Evolutionary conservation across 2,888 invertebrate genomes (phyloP).

Genomic region (Drosophila yooni): DNA sequence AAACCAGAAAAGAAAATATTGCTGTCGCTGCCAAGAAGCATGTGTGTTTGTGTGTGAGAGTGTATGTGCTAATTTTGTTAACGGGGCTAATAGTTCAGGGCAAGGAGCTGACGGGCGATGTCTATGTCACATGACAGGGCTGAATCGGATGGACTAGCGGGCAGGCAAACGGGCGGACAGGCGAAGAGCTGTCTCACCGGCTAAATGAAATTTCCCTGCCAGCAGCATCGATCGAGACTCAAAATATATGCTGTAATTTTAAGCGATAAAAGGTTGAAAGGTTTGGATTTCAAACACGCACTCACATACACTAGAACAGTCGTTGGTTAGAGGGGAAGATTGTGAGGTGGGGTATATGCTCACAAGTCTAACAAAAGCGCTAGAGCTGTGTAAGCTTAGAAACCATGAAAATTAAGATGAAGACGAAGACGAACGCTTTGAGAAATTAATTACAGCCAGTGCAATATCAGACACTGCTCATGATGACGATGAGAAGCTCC

Average conservation of each 20-base stretch:
- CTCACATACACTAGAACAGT: slow-evolving; percentile 15
- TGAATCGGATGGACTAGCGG: slow-evolving; percentile 15
- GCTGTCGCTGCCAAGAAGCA: slow-evolving; percentile 13
- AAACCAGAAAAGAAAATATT: slow-evolving; percentile 12
- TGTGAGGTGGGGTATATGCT: neutral
- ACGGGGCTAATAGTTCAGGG: slow-evolving; percentile 66
- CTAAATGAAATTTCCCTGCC: slow-evolving; percentile 67
- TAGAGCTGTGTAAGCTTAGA: slow-evolving; percentile 48
- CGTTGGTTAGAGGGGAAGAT: neutral
- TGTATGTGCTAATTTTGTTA: slow-evolving; percentile 66
- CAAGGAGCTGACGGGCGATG: slow-evolving; percentile 44
- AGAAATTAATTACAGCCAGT: slow-evolving; percentile 65
- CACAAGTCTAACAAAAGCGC: slow-evolving; percentile 29
- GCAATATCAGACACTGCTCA: slow-evolving; percentile 16
- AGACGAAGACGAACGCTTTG: slow-evolving; percentile 73
- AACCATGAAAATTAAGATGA: slow-evolving; percentile 73
- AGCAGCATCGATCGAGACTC: slow-evolving; percentile 30
- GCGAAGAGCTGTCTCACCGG: slow-evolving; percentile 31
- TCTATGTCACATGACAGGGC: slow-evolving; percentile 47
- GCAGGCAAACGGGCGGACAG: neutral
- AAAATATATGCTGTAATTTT: slow-evolving; percentile 70
- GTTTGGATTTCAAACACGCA: slow-evolving; percentile 42
- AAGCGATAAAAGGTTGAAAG: slow-evolving; percentile 73
- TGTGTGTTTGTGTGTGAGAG: slow-evolving; percentile 10
- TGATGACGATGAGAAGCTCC: slow-evolving; percentile 7